Conservation (phyloP, 2,888 invertebrate genomes). For the Globia sparganii region DNA sequence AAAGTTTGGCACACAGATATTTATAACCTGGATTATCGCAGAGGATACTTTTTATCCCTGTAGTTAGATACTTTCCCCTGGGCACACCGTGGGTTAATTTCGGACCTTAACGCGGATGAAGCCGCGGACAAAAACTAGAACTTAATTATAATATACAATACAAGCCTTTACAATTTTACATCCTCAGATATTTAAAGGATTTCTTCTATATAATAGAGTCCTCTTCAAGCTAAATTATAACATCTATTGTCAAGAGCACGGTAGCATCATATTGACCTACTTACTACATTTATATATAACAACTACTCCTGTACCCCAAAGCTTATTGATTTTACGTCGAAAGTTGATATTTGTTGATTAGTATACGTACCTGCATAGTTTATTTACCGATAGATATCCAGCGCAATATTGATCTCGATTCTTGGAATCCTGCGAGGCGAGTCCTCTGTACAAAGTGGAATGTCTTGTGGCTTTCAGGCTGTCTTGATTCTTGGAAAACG, state of each 20-base stretch:
- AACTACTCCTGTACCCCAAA: constrained; percentile 18
- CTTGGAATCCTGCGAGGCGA: constrained; percentile 4
- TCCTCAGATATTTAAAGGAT: not conserved
- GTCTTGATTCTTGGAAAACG: constrained; percentile 12
- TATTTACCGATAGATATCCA: not conserved
- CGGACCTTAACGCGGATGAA: not conserved
- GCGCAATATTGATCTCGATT: constrained; percentile 29
- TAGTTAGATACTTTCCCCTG: too few species aligned
- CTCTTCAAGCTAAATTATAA: not conserved
- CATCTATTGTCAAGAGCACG: constrained; percentile 18
- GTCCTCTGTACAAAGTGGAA: not conserved
- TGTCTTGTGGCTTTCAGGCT: constrained; percentile 6
- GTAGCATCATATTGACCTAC: constrained; percentile 53
- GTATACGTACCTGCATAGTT: constrained; percentile 1
- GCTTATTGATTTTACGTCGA: constrained; percentile 48
- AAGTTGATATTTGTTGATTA: constrained; percentile 42
- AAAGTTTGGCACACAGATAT: too few species aligned
- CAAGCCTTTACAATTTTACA: not conserved
- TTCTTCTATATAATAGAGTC: not conserved
- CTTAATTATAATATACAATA: not conserved
- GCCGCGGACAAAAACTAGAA: not conserved
- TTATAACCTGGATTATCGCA: too few species aligned
- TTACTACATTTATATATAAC: constrained; percentile 41
- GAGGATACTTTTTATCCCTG: too few species aligned
- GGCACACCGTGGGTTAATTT: too few species aligned